These are phyloP conservation scores for Erebia aethiops DNA, from an alignment of 2,888 invertebrate genomes.

Conservation along the genomic window DNA sequence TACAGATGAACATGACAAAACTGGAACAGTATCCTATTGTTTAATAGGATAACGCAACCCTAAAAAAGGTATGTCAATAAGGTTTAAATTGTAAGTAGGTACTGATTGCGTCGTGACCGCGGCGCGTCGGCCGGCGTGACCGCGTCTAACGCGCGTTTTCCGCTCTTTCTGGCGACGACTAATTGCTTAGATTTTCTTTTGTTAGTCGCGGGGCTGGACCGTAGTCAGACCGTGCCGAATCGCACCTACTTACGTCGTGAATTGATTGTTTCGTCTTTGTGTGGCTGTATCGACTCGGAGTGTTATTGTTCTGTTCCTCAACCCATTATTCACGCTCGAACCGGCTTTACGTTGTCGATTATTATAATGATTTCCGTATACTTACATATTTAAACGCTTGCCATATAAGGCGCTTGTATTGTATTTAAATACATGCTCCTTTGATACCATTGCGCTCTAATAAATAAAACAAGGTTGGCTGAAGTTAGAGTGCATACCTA, in stretches of 20 bases:
- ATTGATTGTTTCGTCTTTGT: conserved; percentile 82
- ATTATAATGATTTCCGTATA: conserved; percentile 73
- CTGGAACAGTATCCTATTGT: too few species aligned
- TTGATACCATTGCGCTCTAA: conserved; percentile 19
- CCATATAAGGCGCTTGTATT: conserved; percentile 21
- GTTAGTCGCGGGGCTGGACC: conserved; percentile 80
- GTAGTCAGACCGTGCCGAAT: conserved; percentile 77
- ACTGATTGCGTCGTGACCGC: conserved; percentile 60
- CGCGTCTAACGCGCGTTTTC: conserved; percentile 80
- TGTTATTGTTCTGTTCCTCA: conserved; percentile 75
- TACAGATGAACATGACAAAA: too few species aligned
- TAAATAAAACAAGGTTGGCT: conserved; percentile 19
- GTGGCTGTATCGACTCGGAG: conserved; percentile 77
- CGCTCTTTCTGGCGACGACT: conserved; percentile 83
- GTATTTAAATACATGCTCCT: conserved; percentile 27
- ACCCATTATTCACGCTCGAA: conserved; percentile 75
- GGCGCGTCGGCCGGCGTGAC: conserved; percentile 69
- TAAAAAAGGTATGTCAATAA: conserved; percentile 37
- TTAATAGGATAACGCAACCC: not conserved
- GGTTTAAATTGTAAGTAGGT: conserved; percentile 36
- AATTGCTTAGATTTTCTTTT: conserved; percentile 83
- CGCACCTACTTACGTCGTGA: conserved; percentile 80
- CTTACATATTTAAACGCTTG: conserved; percentile 55
- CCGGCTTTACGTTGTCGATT: conserved; percentile 76
- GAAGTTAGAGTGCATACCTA: conserved; percentile 20